Base-by-base conservation (phyloP, 2,888 invertebrate genomes). In the Pseudanteris insignis region DNA sequence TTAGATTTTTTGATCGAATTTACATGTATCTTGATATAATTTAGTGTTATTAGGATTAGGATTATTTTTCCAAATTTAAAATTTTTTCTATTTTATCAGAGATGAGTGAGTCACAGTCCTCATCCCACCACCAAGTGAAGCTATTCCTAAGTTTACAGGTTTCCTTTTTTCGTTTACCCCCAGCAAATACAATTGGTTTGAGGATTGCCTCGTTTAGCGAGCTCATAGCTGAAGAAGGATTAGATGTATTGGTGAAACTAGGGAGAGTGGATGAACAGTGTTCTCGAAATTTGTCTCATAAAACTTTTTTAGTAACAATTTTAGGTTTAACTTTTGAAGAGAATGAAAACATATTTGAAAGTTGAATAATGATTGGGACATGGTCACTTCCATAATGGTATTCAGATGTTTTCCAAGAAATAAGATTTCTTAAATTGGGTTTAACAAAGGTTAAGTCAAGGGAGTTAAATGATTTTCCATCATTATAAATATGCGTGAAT, bases 311-410 rank as follows among this genome's bases (percentile, higher is more conserved):
- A 6, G 26, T 8, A n/a, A 26, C 5, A n/a, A n/a, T 9, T 26
- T 26, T 26, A 2, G 9, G 8, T 26, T 26, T n/a, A 4, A n/a
- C 6, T 4, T 26, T n/a, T 8, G 5, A 6, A n/a, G 2, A n/a
- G 2, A n/a, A 2, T n/a, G 26, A 2, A n/a, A n/a, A 2, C 2
- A 26, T 26, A 26, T n/a, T 8, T 8, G 26, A 26, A 2, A 26
- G 2, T 2, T 30, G 2, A 24, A 30, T 32, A 6, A 43, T n/a
- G 12, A 43, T 43, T 1, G 30, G 43, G 8, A 24, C 4, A 13
- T 43, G 43, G 10, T 43, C 43, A 9, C 32, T 32, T 2, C 12
- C 32, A n/a, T 3, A 30, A 9, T 1, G 1, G n/a, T 25, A 33
- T 12, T 44, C 33, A n/a, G 13, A 13, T 12, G 12, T 12, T 1